These are phyloP conservation scores for Brenthis daphne DNA, from an alignment of 2,888 invertebrate species.

Conservation along the genomic window DNA sequence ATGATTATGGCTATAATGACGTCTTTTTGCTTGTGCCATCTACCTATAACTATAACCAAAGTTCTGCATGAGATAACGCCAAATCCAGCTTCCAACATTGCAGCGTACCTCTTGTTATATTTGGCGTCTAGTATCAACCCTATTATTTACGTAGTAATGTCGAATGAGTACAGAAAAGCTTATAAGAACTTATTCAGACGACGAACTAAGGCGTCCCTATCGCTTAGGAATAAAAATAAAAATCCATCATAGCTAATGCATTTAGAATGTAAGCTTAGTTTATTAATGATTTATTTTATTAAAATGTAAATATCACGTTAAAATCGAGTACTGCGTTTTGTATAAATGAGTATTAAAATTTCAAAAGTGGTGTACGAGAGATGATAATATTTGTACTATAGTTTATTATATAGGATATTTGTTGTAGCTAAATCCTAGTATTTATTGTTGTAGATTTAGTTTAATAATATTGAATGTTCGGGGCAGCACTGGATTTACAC, in stretches of 20 bases:
- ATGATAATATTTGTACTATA: neutral
- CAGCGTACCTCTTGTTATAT: conserved; percentile 92
- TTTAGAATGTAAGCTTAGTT: conserved; percentile 5
- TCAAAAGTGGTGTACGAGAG: neutral
- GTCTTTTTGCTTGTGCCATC: conserved; percentile 93
- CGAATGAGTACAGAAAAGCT: conserved; percentile 94
- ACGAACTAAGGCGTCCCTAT: conserved; percentile 49
- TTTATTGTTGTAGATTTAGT: conserved; percentile 21
- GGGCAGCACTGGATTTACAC: neutral
- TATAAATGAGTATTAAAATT: neutral
- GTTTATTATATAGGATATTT: neutral
- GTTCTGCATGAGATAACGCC: conserved; percentile 84
- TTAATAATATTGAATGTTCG: neutral
- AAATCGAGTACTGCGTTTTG: neutral
- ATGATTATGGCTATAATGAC: conserved; percentile 96
- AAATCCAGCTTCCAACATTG: conserved; percentile 86
- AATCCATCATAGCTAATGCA: conserved; percentile 22
- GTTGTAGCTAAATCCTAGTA: conserved; percentile 19
- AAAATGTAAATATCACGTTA: conserved; percentile 18
- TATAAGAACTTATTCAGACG: conserved; percentile 89
- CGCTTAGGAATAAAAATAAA: conserved; percentile 33
- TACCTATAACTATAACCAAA: conserved; percentile 95
- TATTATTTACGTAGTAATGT: conserved; percentile 96
- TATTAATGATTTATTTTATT: neutral
- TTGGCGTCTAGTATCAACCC: conserved; percentile 95